Conservation (phyloP, 2,797 vertebrate species). For the Oryzias sinensis region DNA sequence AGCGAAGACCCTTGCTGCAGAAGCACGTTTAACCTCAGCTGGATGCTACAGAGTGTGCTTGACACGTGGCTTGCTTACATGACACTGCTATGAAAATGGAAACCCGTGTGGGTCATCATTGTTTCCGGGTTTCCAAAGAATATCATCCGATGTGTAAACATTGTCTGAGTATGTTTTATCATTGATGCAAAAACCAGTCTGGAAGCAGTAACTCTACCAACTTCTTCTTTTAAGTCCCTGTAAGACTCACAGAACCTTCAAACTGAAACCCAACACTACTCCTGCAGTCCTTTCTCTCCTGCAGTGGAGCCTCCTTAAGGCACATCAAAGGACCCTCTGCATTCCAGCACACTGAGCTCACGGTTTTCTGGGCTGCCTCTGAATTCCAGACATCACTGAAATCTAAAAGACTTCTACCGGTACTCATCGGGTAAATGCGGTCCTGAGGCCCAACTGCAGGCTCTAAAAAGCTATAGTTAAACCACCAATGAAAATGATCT, state of each 20-base stretch:
- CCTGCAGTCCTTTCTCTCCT: conserved; percentile 1
- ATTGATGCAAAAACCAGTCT: not conserved
- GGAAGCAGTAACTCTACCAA: not conserved
- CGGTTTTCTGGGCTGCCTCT: conserved; percentile 46
- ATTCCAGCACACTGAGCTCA: conserved; percentile 63
- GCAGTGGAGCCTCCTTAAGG: conserved; percentile 24
- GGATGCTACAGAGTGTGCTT: conserved; percentile 1
- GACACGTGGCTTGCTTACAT: conserved; percentile 15
- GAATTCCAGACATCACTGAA: conserved; percentile 16
- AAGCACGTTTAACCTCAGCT: conserved; percentile 11
- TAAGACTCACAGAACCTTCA: not conserved
- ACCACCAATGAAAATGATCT: too few relatives aligned
- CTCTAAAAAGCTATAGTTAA: not conserved
- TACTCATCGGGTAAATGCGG: conserved; percentile 36
- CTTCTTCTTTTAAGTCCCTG: not conserved
- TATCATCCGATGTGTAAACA: not conserved
- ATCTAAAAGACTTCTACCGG: conserved; percentile 18
- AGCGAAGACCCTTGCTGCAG: conserved; percentile 12
- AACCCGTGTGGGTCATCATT: not conserved
- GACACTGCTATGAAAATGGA: conserved; percentile 16
- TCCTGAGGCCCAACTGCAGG: not conserved
- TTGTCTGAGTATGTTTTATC: not conserved
- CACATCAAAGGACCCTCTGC: conserved; percentile 45
- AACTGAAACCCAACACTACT: conserved; percentile 11
- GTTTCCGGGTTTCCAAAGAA: conserved; percentile 1